Evolutionary conservation across 2,113 vertebrate species (phyloP).

Genomic region (Megaceryle maxima): DNA sequence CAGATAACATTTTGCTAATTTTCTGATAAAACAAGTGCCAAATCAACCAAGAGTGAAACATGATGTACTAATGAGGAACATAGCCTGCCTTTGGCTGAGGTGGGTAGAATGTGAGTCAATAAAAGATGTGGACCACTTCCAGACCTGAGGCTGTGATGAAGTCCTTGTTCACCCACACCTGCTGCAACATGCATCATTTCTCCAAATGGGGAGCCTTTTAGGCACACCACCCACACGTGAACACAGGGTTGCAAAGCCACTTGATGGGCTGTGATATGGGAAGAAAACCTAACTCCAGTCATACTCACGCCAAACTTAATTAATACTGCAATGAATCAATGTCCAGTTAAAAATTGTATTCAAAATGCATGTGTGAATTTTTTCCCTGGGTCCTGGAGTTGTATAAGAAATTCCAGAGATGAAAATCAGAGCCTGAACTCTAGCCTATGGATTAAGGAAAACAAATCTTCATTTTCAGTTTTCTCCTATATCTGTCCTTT

Average conservation of each 20-base stretch:
- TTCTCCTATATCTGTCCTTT: too few species aligned
- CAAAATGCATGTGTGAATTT: background rate
- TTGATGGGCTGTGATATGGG: background rate
- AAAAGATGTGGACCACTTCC: background rate
- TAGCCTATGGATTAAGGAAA: background rate
- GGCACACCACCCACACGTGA: background rate
- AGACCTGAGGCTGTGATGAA: background rate
- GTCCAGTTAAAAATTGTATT: background rate
- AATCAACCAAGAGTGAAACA: background rate
- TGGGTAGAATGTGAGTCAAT: background rate
- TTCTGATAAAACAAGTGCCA: background rate
- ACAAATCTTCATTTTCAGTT: background rate
- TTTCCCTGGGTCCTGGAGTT: background rate
- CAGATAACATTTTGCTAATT: background rate
- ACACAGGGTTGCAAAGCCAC: background rate
- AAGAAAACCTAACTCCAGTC: background rate
- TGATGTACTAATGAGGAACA: accelerated
- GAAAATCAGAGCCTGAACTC: background rate
- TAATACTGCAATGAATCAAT: background rate
- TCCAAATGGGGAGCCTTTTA: background rate
- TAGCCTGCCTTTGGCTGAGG: background rate
- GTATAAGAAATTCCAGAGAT: background rate
- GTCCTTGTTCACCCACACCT: background rate
- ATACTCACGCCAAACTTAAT: background rate
- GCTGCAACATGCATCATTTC: background rate